These are phyloP conservation scores for Goniozus legneri DNA, from an alignment of 1,140 invertebrate genomes.

Conservation along the genomic window DNA sequence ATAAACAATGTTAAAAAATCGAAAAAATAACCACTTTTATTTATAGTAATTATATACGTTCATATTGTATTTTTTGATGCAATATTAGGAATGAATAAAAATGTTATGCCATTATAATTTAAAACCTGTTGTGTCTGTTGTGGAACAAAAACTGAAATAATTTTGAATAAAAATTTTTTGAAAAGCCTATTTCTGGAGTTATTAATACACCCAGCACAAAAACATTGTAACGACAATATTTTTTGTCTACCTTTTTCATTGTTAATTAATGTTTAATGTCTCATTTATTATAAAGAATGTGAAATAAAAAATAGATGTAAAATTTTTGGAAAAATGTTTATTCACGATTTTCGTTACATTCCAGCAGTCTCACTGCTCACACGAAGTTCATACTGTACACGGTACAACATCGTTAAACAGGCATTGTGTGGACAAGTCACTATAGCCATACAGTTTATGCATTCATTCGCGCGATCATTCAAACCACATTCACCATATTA, in stretches of 20 bases:
- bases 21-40: conserved; percentile 11
- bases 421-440: conserved; percentile 10
- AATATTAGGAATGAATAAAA: conserved; percentile 18
- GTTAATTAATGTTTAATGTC: no score
- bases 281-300: no score
- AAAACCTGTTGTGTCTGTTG: no score
- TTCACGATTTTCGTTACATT: conserved; percentile 43
- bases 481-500: conserved; percentile 16
- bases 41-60: conserved; percentile 21
- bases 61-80: conserved; percentile 28
- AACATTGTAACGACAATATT: no score
- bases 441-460: conserved; percentile 1
- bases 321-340: conserved; percentile 51
- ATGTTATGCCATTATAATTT: no score
- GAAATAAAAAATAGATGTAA: no score
- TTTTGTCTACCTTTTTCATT: no score
- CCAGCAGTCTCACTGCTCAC: conserved; percentile 33
- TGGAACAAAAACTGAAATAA: conserved; percentile 23
- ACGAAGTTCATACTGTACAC: conserved; percentile 41
- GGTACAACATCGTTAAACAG: conserved; percentile 30
- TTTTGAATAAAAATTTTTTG: conserved; percentile 32
- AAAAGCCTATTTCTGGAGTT: no score
- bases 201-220: no score
- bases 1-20: conserved; percentile 11
- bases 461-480: conserved; percentile 20